These are phyloP conservation scores for Arothron firmamentum DNA, from an alignment of 2,113 vertebrate genomes.

Conservation along the genomic window DNA sequence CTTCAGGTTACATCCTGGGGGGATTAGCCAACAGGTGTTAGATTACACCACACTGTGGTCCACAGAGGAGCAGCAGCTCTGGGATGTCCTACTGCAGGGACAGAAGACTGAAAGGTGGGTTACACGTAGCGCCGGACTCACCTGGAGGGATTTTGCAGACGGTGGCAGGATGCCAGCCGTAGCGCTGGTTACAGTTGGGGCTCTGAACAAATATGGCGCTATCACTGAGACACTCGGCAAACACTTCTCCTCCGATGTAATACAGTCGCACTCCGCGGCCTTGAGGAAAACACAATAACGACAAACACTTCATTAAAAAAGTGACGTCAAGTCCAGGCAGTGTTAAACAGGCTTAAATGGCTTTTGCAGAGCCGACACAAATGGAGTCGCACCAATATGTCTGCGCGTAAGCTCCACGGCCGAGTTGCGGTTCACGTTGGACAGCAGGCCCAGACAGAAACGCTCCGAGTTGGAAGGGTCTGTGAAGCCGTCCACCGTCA, in stretches of 20 bases:
- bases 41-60: not conserved
- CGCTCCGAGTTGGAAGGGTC: conserved; percentile 98
- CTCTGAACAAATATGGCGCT: conserved; percentile 99
- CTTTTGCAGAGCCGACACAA: not conserved
- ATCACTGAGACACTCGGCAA: conserved; percentile 97
- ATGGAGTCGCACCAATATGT: conserved; percentile 83
- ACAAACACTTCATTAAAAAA: conserved; percentile 1
- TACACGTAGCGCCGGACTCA: conserved; percentile 48
- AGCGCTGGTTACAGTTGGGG: conserved; percentile 98
- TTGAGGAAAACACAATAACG: conserved; percentile 50
- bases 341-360: not conserved
- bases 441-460: conserved; percentile 94
- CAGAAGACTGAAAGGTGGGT: not conserved
- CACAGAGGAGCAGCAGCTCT: too few species aligned
- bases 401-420: conserved; percentile 92
- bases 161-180: conserved; percentile 96
- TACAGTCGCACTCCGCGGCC: conserved; percentile 94
- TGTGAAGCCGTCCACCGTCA: conserved; percentile 97
- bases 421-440: conserved; percentile 94
- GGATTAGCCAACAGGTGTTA: not conserved
- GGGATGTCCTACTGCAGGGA: not conserved
- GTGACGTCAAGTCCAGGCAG: too few species aligned
- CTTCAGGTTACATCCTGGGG: conserved; percentile 94
- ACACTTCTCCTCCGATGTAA: conserved; percentile 98
- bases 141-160: conserved; percentile 99